Conservation (phyloP, 1,140 invertebrate genomes). For the Macrotrachela quadricornifera region DNA sequence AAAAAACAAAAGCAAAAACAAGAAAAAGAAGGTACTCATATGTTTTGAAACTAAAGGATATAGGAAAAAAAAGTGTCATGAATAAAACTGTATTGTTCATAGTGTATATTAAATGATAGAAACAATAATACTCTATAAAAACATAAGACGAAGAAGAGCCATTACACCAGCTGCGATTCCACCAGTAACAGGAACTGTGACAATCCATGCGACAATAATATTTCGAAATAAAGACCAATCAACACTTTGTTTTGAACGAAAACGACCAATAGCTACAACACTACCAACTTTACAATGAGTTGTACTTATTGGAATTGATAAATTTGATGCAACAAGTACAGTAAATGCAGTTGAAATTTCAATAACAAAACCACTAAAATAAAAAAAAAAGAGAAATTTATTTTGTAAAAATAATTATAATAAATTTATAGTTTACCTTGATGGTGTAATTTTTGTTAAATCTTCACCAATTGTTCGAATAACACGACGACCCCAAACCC, state of each 20-base stretch:
- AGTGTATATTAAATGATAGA: no score
- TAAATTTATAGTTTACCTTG: conserved; percentile 28
- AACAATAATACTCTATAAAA: neutral
- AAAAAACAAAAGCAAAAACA: no score
- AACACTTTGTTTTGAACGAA: conserved; percentile 45
- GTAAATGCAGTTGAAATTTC: conserved; percentile 85
- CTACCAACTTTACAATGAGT: conserved; percentile 97
- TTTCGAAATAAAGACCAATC: conserved; percentile 76
- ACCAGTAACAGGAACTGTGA: conserved; percentile 76
- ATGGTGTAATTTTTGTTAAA: conserved; percentile 81
- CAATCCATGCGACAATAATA: conserved; percentile 83
- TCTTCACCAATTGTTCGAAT: conserved; percentile 90
- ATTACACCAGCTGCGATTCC: conserved; percentile 52
- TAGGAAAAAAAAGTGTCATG: no score
- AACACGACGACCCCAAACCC: conserved; percentile 79
- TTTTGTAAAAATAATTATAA: neutral
- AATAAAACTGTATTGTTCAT: no score
- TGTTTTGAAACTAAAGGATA: no score
- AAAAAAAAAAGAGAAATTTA: no score
- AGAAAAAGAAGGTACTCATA: no score
- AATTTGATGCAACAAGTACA: conserved; percentile 77
- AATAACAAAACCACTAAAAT: conserved; percentile 75
- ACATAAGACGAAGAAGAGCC: neutral
- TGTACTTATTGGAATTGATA: conserved; percentile 85
- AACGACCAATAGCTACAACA: conserved; percentile 69